These are phyloP conservation scores for Chromobotia macracanthus DNA, from an alignment of 2,797 vertebrate genomes.

Conservation along the genomic window DNA sequence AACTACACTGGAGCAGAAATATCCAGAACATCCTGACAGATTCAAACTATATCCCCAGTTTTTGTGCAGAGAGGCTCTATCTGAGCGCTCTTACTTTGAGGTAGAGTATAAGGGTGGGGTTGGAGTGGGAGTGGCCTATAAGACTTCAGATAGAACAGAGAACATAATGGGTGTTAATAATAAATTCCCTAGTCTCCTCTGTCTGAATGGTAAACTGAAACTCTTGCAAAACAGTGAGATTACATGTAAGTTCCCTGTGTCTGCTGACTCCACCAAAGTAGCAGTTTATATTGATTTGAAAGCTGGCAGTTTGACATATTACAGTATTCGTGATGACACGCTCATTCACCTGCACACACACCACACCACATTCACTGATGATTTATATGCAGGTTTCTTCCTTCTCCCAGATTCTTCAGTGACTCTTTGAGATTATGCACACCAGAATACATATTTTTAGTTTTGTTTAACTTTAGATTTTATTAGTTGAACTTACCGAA, in stretches of 20 bases:
- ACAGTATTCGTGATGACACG: neutral
- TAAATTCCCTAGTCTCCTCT: neutral
- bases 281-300: conserved; percentile 2
- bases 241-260: too few relatives aligned
- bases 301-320: conserved; percentile 27
- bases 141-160: neutral
- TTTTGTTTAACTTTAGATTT: too few relatives aligned
- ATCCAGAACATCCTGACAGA: neutral
- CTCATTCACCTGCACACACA: neutral
- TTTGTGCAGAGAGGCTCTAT: conserved; percentile 3
- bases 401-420: neutral
- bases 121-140: neutral
- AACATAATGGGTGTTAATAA: neutral
- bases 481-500: too few relatives aligned
- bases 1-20: neutral
- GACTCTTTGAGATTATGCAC: too few relatives aligned
- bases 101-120: neutral
- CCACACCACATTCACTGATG: neutral
- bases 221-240: neutral
- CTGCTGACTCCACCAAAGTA: neutral
- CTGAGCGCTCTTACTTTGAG: conserved; percentile 11
- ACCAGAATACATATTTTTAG: too few relatives aligned
- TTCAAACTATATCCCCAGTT: neutral
- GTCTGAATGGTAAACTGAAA: neutral
- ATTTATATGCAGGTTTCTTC: neutral